phyloP scores from a whole-genome alignment of 2,113 vertebrate species.

The Thamnaconus septentrionalis region DNA sequence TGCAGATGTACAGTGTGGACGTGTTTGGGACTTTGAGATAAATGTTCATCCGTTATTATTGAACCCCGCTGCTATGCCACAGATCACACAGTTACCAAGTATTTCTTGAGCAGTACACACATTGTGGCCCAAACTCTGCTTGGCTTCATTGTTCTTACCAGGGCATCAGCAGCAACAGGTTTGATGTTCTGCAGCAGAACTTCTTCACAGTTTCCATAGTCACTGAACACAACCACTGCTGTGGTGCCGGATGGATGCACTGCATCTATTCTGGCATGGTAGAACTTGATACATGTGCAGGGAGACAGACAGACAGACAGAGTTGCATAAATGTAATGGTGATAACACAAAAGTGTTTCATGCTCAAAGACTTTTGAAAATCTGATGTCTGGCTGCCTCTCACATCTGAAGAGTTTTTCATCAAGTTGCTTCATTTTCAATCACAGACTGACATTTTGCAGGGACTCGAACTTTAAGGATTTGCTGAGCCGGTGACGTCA shows the following conservation, averaged over 20 bases:
- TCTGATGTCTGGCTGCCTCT: neutral
- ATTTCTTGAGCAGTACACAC: no score
- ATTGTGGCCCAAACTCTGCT: no score
- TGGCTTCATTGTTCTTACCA: conserved; percentile 78
- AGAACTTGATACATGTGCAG: conserved; percentile 80
- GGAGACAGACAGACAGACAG: neutral
- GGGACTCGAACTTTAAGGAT: no score
- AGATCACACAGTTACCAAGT: no score
- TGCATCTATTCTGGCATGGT: conserved; percentile 92
- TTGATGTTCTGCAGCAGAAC: conserved; percentile 95
- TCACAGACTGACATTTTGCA: no score
- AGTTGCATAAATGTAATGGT: neutral
- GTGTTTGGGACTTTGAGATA: no score
- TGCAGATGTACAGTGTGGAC: conserved; percentile 68
- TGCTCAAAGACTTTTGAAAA: no score
- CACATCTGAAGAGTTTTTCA: no score
- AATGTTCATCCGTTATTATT: no score
- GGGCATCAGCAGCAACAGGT: conserved; percentile 83
- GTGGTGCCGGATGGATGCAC: conserved; percentile 96
- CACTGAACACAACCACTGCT: conserved; percentile 95
- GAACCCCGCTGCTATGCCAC: no score
- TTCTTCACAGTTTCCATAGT: conserved; percentile 98
- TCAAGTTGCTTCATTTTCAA: no score
- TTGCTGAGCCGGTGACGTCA: neutral
- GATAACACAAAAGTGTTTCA: neutral